Evolutionary conservation across 2,113 vertebrate species (phyloP).

Genomic region (Fukomys damarensis): DNA sequence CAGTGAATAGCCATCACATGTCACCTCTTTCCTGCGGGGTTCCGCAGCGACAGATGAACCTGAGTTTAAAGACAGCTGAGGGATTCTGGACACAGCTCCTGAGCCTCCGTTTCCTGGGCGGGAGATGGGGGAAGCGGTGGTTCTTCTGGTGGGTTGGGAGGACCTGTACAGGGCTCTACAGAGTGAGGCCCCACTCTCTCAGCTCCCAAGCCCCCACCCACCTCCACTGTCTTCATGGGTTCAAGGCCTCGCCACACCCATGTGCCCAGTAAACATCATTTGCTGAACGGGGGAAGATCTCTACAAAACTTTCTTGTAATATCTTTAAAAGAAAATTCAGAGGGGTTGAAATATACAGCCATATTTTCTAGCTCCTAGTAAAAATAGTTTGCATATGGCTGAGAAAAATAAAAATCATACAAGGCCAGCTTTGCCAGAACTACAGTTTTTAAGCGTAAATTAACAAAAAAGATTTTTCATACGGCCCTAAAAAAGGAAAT

Average conservation of each 20-base stretch:
- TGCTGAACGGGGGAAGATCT: background rate
- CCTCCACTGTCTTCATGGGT: rapidly evolving
- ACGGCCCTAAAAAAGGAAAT: constrained; percentile 54
- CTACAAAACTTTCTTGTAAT: background rate
- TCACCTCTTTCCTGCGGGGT: background rate
- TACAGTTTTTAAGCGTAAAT: constrained; percentile 67
- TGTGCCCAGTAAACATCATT: no score
- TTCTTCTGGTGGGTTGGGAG: background rate
- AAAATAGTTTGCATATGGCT: constrained; percentile 61
- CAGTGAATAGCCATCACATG: rapidly evolving
- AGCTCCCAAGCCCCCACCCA: background rate
- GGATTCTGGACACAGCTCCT: rapidly evolving
- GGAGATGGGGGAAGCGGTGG: rapidly evolving
- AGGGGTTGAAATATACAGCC: constrained; percentile 36
- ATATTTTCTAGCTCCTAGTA: constrained; percentile 24
- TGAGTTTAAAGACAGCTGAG: background rate
- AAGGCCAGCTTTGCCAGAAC: constrained; percentile 52
- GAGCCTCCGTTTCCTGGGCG: background rate
- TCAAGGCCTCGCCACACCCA: rapidly evolving
- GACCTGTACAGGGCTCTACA: rapidly evolving
- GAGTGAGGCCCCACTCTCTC: background rate
- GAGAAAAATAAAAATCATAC: background rate
- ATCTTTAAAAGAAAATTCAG: constrained; percentile 27
- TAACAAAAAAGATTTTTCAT: constrained; percentile 51
- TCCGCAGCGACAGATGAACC: rapidly evolving